Evolutionary conservation across 2,113 vertebrate genomes (phyloP).

Genomic region (Scopus umbretta): DNA sequence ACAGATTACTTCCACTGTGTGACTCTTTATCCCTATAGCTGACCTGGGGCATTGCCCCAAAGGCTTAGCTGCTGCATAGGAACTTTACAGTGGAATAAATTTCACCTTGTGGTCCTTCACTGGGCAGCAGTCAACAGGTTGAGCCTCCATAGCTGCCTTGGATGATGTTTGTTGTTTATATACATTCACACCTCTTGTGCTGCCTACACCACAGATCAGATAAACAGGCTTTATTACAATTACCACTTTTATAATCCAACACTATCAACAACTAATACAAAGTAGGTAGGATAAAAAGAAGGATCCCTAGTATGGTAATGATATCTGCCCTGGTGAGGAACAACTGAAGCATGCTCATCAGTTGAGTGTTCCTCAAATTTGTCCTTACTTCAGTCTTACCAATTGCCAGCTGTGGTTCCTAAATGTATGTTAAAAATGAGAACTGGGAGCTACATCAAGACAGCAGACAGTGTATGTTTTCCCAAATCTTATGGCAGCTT

Average conservation of each 20-base stretch:
- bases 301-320: background rate
- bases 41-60: background rate
- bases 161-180: background rate
- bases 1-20: background rate
- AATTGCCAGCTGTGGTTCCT: conserved; percentile 3
- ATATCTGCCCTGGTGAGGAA: background rate
- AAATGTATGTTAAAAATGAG: conserved; percentile 11
- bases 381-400: background rate
- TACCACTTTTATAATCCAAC: background rate
- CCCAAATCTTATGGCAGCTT: background rate
- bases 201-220: background rate
- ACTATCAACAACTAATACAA: background rate
- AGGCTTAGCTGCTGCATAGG: background rate
- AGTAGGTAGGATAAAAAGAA: background rate
- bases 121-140: background rate
- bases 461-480: conserved; percentile 7
- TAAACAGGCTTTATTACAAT: background rate
- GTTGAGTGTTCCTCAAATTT: background rate
- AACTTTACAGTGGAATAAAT: background rate
- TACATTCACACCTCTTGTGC: background rate
- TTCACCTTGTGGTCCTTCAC: background rate
- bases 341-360: background rate
- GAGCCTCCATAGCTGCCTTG: background rate
- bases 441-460: conserved; percentile 7
- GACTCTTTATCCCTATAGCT: background rate